Conservation (phyloP, 1,140 invertebrate genomes). For the Ceratina japonica region DNA sequence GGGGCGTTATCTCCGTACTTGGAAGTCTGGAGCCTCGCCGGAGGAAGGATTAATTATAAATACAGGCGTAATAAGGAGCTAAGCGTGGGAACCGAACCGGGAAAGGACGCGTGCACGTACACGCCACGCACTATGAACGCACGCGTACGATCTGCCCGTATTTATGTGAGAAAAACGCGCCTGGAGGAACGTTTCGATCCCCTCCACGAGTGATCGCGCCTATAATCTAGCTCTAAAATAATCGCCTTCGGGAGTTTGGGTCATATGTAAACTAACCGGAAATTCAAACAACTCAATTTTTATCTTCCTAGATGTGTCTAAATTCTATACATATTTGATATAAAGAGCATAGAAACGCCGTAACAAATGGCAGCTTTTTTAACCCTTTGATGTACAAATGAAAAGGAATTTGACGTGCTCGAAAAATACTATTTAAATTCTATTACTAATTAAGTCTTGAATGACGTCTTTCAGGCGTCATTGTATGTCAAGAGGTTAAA, state of each 20-base stretch:
- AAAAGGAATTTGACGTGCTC: no score
- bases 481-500: no score
- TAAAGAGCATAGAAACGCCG: no score
- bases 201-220: conserved; percentile 24
- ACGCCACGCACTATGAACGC: conserved; percentile 6
- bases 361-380: neutral
- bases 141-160: neutral
- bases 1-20: conserved; percentile 15
- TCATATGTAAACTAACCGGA: neutral
- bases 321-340: no score
- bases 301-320: no score
- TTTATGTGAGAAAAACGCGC: conserved; percentile 54
- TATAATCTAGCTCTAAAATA: neutral
- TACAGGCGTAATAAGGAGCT: conserved; percentile 64
- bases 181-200: conserved; percentile 25
- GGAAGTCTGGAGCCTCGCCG: conserved; percentile 18
- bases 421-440: no score
- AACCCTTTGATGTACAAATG: no score
- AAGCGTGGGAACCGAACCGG: conserved; percentile 65
- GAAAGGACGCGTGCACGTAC: conserved; percentile 46
- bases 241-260: no score
- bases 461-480: no score
- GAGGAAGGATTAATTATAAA: conserved; percentile 67
- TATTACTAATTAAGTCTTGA: no score
- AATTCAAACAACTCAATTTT: no score